Percentiles rank a stretch among this genome's conserved stretches.
These are phyloP conservation scores for Phanerotoma sp. DNA, from an alignment of 2,888 invertebrate genomes.

Conservation along the genomic window DNA sequence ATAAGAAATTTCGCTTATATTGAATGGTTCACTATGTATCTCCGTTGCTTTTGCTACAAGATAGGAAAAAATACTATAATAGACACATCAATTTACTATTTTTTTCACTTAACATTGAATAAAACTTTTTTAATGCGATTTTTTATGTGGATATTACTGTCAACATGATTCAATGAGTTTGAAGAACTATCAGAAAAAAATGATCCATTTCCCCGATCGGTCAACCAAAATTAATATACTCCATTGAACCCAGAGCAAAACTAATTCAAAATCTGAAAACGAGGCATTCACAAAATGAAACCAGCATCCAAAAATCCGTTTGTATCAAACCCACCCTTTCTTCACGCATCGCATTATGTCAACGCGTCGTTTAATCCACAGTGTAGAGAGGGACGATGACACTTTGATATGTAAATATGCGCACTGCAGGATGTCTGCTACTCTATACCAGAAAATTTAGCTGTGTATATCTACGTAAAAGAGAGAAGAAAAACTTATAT, in stretches of 20 bases:
- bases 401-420: slow-evolving; percentile 58
- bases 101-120: too few species aligned
- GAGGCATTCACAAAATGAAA: slow-evolving; percentile 36
- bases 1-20: too few species aligned
- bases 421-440: slow-evolving; percentile 45
- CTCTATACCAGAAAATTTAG: slow-evolving; percentile 9
- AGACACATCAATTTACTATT: too few species aligned
- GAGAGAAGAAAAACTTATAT: slow-evolving; percentile 4
- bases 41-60: too few species aligned
- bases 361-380: slow-evolving; percentile 27
- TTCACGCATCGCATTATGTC: slow-evolving; percentile 29
- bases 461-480: slow-evolving; percentile 21
- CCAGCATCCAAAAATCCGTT: slow-evolving; percentile 22
- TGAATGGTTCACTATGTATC: too few species aligned
- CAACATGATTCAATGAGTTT: too few species aligned
- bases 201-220: too few species aligned
- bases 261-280: slow-evolving; percentile 34
- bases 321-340: not conserved
- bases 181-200: too few species aligned
- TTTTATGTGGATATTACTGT: too few species aligned
- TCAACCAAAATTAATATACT: not conserved
- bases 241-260: slow-evolving; percentile 24
- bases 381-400: slow-evolving; percentile 40
- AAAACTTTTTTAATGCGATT: too few species aligned
- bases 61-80: too few species aligned